Evolutionary conservation across 2,113 vertebrate species (phyloP), one percentile per base, ranked within the genome.

Genomic region (Rhinichthys klamathensis): DNA sequence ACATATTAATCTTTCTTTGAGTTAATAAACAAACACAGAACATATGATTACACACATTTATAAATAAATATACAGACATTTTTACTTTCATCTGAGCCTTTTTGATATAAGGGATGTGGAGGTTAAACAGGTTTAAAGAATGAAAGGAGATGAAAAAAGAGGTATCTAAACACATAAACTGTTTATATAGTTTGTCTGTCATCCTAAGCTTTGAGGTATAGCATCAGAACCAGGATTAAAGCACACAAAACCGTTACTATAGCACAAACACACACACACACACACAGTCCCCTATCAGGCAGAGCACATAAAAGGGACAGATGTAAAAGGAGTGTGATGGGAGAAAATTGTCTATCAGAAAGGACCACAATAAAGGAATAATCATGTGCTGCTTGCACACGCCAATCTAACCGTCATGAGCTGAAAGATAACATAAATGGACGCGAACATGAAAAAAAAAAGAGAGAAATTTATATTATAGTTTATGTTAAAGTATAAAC

Each of bases 361-460:
- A 88, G 82, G 76, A 58, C 80, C 87, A 84, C 41, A 87, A 85
- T 72, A 73, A 82, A 80, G 69, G 65, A 85, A 81, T 77, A 73
- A 86, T 83, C 21, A 60, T 11, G 77, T 69, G 32, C 78, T 84
- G 70, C n/a, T 89, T 67, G 78, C 80, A 58, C 41, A 67, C 56
- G 58, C 79, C 76, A 67, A 72, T 56, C 18, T 86, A 63, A 54
- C 38, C 67, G 16, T 75, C 84, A 74, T 21, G 60, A 63, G 65
- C 49, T 54, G 73, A 85, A 60, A 21, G 65, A 74, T 46, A 41
- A 79, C 46, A 51, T 30, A 85, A 85, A 41, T 6, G 44, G 44
- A 60, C 38, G 69, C 27, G 44, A 23, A 83, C 70, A 82, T 27
- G 18, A 2, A 65, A 27, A 60, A 35, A 35, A 38, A 27, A 2